Conservation (phyloP, 2,797 vertebrate species). For the Synanceia verrucosa region DNA sequence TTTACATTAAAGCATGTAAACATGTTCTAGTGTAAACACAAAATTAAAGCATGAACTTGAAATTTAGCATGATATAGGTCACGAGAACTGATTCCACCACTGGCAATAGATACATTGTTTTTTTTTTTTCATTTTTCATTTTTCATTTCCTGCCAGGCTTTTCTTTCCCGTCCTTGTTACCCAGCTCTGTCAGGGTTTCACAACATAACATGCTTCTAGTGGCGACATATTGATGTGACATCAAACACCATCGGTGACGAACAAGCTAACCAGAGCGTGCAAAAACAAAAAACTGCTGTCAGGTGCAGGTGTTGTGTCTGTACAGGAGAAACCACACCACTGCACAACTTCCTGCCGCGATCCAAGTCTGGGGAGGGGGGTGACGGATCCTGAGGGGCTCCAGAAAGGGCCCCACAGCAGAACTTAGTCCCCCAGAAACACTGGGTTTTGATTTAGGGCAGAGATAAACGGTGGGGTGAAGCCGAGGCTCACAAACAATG, state of each 20-base stretch:
- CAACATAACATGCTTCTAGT: slow-evolving; percentile 6
- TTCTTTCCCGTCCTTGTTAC: not conserved
- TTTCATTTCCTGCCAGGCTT: slow-evolving; percentile 58
- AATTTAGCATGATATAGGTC: no score
- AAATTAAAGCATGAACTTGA: no score
- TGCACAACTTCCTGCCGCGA: slow-evolving; percentile 75
- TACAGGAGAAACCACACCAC: slow-evolving; percentile 74
- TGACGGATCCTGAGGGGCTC: slow-evolving; percentile 61
- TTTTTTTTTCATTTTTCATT: not conserved
- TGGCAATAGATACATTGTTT: not conserved
- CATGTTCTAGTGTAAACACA: no score
- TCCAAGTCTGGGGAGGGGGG: slow-evolving; percentile 31
- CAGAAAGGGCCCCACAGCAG: slow-evolving; percentile 42
- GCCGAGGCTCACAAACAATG: slow-evolving; percentile 12
- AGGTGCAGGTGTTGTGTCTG: slow-evolving; percentile 76
- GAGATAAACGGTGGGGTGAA: slow-evolving; percentile 55
- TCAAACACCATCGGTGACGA: slow-evolving; percentile 53
- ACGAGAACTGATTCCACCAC: not conserved
- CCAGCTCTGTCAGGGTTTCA: slow-evolving; percentile 35
- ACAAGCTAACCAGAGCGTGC: slow-evolving; percentile 56
- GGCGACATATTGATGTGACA: slow-evolving; percentile 28
- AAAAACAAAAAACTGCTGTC: slow-evolving; percentile 18
- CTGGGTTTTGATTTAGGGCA: slow-evolving; percentile 66
- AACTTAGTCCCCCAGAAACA: slow-evolving; percentile 35
- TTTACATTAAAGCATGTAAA: no score